A percentile compares a stretch with the other conserved stretches of the same genome.
Conservation (phyloP, 2,888 invertebrate genomes). For the Ecliptopera silaceata region DNA sequence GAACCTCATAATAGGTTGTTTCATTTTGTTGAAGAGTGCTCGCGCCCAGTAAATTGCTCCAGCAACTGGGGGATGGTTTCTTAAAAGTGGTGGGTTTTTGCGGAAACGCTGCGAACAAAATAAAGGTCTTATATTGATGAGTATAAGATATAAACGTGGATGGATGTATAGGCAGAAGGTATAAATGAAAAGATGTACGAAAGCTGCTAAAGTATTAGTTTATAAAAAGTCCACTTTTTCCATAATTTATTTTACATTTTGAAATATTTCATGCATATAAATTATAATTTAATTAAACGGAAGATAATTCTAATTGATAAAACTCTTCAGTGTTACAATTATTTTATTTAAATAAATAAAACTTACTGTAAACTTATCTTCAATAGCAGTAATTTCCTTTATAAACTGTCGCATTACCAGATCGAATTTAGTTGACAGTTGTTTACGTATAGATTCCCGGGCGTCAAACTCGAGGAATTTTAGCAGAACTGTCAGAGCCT, state of each 20-base stretch:
- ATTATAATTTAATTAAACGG: too few relatives aligned
- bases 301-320: too few relatives aligned
- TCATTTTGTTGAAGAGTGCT: constrained; percentile 89
- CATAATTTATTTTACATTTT: too few relatives aligned
- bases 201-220: too few relatives aligned
- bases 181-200: too few relatives aligned
- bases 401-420: constrained; percentile 92
- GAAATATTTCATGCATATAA: too few relatives aligned
- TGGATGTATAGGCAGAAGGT: too few relatives aligned
- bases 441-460: constrained; percentile 87
- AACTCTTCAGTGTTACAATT: too few relatives aligned
- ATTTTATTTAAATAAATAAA: neutral
- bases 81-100: constrained; percentile 86
- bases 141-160: too few relatives aligned
- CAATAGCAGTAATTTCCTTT: constrained; percentile 90
- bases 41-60: constrained; percentile 95
- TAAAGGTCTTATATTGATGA: too few relatives aligned
- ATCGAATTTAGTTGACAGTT: constrained; percentile 91
- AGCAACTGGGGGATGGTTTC: constrained; percentile 90
- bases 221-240: too few relatives aligned
- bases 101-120: constrained; percentile 78
- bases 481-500: constrained; percentile 89
- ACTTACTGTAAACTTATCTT: constrained; percentile 87
- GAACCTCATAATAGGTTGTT: constrained; percentile 90
- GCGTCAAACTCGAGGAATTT: constrained; percentile 92